Evolutionary conservation across 2,113 vertebrate genomes (phyloP), one percentile per base, ranked within the genome.

Genomic region (human (Homo sapiens)): DNA sequence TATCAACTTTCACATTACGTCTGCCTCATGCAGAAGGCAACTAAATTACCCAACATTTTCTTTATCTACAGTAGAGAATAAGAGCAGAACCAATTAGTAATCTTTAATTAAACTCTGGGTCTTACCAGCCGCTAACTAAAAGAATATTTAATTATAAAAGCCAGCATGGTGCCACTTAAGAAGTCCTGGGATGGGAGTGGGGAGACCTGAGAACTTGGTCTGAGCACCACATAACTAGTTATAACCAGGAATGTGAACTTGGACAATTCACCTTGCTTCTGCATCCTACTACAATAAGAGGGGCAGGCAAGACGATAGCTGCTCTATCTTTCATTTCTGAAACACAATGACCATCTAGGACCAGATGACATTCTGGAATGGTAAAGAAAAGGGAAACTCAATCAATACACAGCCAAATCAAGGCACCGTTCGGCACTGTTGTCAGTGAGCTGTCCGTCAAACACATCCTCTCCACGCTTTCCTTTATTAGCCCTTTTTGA

Each of bases 81-180:
- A 73, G 73, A 61, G 23, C 52, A 90, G 43, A 80, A 82, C 11
- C 18, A 50, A 84, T 90, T 57, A 93, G 66, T 13, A 68, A 82
- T 66, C 79, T 55, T 84, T 96, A 90, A 91, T 93, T 96, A 96
- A 79, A 94, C 48, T 52, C 92, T 61, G 57, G 43, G 35, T 91
- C 92, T 92, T n/a, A 75, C 48, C 25, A 80, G 82, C 72, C 64
- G 45, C 73, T 89, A 82, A 85, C 72, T 95, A 16, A 73, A 96
- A 93, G 72, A 91, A 93, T 50, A 81, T 43, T 68, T 83, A 81
- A 89, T 83, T 86, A 72, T n/a, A 52, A 95, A 64, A 75, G 38
- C 81, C 86, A 87, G 57, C 40, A 57, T 1, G 38, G 72, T 6
- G 32, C 59, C 7, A 0, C 82, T 68, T 72, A 50, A 48, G 89